A percentile compares a stretch with the other conserved stretches of the same genome.
Evolutionary conservation across 2,113 vertebrate genomes (phyloP).

Genomic region (Corythoichthys intestinalis): DNA sequence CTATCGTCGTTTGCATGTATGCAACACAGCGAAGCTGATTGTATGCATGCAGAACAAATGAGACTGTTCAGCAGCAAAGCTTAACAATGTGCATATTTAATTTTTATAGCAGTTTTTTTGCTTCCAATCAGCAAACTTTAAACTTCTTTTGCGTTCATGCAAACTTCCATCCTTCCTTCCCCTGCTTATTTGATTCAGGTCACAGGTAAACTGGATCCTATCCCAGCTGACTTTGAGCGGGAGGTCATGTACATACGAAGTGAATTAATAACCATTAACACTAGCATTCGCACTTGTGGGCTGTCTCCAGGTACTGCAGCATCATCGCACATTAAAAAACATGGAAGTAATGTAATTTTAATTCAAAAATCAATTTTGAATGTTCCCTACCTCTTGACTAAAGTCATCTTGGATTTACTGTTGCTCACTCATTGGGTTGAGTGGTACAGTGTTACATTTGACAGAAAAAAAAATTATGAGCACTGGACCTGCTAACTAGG

Average conservation of each 20-base stretch:
- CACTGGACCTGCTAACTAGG: background rate
- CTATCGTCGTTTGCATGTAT: slow-evolving; percentile 7
- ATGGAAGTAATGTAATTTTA: too few species aligned
- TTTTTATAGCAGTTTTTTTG: slow-evolving; percentile 2
- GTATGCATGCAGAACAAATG: slow-evolving; percentile 49
- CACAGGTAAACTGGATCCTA: background rate
- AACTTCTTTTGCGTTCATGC: background rate
- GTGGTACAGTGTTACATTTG: background rate
- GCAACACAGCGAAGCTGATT: slow-evolving; percentile 52
- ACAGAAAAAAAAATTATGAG: background rate
- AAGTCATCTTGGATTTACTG: background rate
- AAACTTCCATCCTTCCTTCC: background rate
- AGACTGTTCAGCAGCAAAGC: background rate
- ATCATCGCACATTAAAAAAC: too few species aligned
- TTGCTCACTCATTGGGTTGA: background rate
- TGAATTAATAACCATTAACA: too few species aligned
- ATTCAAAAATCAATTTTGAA: background rate
- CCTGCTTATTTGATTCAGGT: background rate
- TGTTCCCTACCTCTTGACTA: background rate
- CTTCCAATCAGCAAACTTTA: background rate
- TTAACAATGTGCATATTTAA: background rate
- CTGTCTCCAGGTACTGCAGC: too few species aligned
- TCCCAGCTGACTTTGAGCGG: background rate
- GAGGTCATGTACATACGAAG: background rate
- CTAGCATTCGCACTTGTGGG: too few species aligned